Evolutionary conservation across 2,888 invertebrate species (phyloP), one percentile per base, ranked within the genome.

Genomic region (Pinctada fucata): DNA sequence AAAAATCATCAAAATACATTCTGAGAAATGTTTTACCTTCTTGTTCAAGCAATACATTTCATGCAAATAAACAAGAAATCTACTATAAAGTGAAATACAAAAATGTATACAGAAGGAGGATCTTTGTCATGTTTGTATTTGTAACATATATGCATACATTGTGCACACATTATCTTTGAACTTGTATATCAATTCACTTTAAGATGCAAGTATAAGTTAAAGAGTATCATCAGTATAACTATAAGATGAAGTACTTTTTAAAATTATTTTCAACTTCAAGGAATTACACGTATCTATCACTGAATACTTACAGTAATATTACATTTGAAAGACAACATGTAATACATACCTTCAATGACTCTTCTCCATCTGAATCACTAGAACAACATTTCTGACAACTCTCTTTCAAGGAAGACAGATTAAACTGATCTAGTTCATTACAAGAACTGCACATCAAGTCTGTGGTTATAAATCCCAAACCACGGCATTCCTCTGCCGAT

Each of bases 391-490:
- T 72, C 72, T 81, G 77, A 85, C 92, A 92, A 63, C 84, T 80
- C 47, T 87, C 86, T 83, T 96, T 92, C 76, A 95, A 93, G 72
- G 94, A 94, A 80, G 81, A 79, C n/a, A 97, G 93, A 79, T 95
- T 94, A 92, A 95, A 97, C 90, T 96, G 95, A 79, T 94, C 94
- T 70, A 98, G 93, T 91, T 96, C 95, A 87, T 97, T 96, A 93
- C 98, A 99, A 3, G 96, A 96, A 8, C 97, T 96, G 92, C 98
- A 98, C 85, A 97, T 92, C 78, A 99, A 94, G 45, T 96, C 95
- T 93, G 84, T 79, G 51, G 96, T 96, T 81, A 96, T 96, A 88
- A 97, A 97, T 8, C 98, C 99, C 78, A 97, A 92, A 13, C 95
- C 94, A 90, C 95, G 95, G 93, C 98, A 99, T 91, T 97, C 96